Conservation (phyloP, 1,140 invertebrate species). For the Callitettix versicolor region DNA sequence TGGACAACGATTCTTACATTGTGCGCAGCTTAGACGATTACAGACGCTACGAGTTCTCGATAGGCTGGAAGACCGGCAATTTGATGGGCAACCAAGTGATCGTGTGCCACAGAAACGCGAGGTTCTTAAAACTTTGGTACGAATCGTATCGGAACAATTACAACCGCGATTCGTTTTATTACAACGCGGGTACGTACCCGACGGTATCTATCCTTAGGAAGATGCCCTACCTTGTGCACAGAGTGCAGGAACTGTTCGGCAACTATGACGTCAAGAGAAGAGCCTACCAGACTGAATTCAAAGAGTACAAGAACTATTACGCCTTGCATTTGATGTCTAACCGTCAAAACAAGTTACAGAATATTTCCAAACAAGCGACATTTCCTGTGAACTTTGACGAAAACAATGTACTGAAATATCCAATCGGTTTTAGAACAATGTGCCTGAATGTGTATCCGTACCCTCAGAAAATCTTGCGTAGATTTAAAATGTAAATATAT, state of each 20-base stretch:
- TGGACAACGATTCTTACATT: slow-evolving; percentile 22
- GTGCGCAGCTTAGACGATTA: slow-evolving; percentile 13
- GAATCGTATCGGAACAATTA: slow-evolving; percentile 27
- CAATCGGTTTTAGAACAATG: too few relatives aligned
- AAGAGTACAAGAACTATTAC: slow-evolving; percentile 19
- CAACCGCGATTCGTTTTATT: slow-evolving; percentile 26
- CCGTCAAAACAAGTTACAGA: too few relatives aligned
- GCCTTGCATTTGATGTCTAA: slow-evolving; percentile 10
- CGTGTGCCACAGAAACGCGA: slow-evolving; percentile 28
- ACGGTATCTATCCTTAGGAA: slow-evolving; percentile 25
- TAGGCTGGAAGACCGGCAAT: slow-evolving; percentile 29
- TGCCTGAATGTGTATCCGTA: too few relatives aligned
- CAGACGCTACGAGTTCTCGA: slow-evolving; percentile 29
- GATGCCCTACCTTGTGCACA: slow-evolving; percentile 26
- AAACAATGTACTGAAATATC: too few relatives aligned
- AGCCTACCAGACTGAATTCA: slow-evolving; percentile 9
- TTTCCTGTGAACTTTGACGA: too few relatives aligned
- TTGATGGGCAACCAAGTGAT: slow-evolving; percentile 28
- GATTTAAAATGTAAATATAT: too few relatives aligned
- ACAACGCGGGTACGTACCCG: slow-evolving; percentile 28
- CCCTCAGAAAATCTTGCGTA: too few relatives aligned
- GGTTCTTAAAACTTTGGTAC: slow-evolving; percentile 29
- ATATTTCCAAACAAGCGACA: too few relatives aligned
- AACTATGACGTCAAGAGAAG: slow-evolving; percentile 14
- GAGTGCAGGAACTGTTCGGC: slow-evolving; percentile 26